Evolutionary conservation across 1,140 invertebrate genomes (phyloP).

Genomic region (Zaprionus ghesquierei): DNA sequence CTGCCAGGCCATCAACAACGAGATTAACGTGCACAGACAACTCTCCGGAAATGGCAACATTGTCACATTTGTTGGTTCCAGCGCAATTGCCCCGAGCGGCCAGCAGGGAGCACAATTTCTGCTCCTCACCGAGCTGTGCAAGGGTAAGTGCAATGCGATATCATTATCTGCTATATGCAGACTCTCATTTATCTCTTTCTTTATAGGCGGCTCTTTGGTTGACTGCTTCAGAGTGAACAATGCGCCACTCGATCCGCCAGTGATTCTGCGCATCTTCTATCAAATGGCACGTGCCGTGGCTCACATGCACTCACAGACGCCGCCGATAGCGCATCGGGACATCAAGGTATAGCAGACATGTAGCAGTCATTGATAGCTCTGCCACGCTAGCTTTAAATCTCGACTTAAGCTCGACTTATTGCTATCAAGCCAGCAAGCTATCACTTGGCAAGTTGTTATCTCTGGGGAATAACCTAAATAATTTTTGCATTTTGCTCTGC

Average conservation of each 20-base stretch:
- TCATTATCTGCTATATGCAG: neutral
- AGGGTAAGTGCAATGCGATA: conserved; percentile 75
- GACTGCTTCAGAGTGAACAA: conserved; percentile 88
- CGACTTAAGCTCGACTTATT: neutral
- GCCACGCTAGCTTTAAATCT: neutral
- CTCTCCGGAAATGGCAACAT: conserved; percentile 91
- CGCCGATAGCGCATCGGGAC: conserved; percentile 96
- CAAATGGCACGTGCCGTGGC: conserved; percentile 94
- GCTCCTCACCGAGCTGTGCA: conserved; percentile 88
- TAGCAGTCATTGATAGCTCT: neutral
- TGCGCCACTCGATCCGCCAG: conserved; percentile 87
- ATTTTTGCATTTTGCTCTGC: neutral
- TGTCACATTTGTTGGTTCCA: conserved; percentile 90
- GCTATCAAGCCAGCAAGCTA: neutral
- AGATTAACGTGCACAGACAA: conserved; percentile 91
- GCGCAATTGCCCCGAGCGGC: conserved; percentile 86
- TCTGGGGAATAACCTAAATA: neutral
- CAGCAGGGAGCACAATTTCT: conserved; percentile 89
- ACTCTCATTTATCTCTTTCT: conserved; percentile 3
- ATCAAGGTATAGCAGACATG: conserved; percentile 83
- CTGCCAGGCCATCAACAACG: conserved; percentile 89
- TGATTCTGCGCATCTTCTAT: conserved; percentile 95
- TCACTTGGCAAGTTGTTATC: neutral
- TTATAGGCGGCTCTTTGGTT: conserved; percentile 89
- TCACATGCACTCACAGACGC: conserved; percentile 95